Evolutionary conservation across 2,888 invertebrate genomes (phyloP).

Genomic region (Patella pellucida): DNA sequence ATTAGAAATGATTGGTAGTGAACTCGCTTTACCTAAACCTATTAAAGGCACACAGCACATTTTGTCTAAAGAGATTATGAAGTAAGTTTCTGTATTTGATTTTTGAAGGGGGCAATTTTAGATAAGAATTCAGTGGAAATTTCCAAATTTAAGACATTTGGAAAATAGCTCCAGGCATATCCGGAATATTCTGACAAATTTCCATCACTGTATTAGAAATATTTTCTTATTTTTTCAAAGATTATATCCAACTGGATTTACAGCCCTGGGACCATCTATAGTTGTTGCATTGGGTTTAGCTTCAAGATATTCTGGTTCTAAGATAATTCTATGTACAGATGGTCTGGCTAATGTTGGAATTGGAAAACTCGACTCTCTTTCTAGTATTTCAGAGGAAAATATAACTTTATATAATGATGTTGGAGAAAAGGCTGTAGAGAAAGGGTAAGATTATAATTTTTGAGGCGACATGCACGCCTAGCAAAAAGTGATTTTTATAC

Average conservation of each 20-base stretch:
- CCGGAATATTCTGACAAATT: too few species aligned
- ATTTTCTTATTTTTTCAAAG: slow-evolving; percentile 35
- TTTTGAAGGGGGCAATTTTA: too few species aligned
- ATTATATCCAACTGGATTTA: slow-evolving; percentile 66
- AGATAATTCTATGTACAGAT: slow-evolving; percentile 70
- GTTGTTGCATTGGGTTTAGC: slow-evolving; percentile 64
- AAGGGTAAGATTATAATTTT: slow-evolving; percentile 50
- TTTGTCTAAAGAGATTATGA: slow-evolving; percentile 59
- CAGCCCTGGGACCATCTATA: slow-evolving; percentile 68
- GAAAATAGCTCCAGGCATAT: too few species aligned
- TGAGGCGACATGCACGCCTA: too few species aligned
- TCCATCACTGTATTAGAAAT: too few species aligned
- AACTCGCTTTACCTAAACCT: slow-evolving; percentile 44
- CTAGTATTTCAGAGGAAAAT: slow-evolving; percentile 34
- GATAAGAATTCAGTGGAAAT: too few species aligned
- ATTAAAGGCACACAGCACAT: slow-evolving; percentile 47
- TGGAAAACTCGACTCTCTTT: slow-evolving; percentile 56
- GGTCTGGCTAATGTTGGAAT: slow-evolving; percentile 69
- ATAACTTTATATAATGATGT: slow-evolving; percentile 56
- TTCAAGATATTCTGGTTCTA: slow-evolving; percentile 64
- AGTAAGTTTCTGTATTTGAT: slow-evolving; percentile 38
- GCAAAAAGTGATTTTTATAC: too few species aligned
- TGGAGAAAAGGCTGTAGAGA: slow-evolving; percentile 46
- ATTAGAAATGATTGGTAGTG: slow-evolving; percentile 48
- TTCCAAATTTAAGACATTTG: too few species aligned